Evolutionary conservation across 2,888 invertebrate species (phyloP), one percentile per base, ranked within the genome.

Genomic region (Apamea monoglypha): DNA sequence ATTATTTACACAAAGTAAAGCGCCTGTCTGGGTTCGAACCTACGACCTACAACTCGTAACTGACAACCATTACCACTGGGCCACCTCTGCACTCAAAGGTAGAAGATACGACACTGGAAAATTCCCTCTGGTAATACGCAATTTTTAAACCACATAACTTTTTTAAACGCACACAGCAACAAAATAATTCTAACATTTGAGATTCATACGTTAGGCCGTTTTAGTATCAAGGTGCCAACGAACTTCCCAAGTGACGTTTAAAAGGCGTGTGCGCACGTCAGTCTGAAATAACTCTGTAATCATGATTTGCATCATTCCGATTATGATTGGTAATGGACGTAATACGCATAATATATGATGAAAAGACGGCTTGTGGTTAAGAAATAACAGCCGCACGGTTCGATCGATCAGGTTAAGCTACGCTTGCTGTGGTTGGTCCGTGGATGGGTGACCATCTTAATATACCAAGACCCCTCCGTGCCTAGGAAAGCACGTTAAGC

Each of bases 181-280:
- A 73, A 69, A 59, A 47, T 47, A 74, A 64, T 72, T 66, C 3
- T 32, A 29, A 40, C 14, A 47, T 40, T 72, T 50, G n/a, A 81
- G 77, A 84, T 71, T 78, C 74, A 77, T 78, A 50, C 8, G 14
- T 67, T 56, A 61, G 32, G 7, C 18, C 5, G 12, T 61, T 29
- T 40, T 5, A 64, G 53, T 59, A 8, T 36, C 5, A 36, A 40
- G 71, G 74, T 47, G 71, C 64, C 68, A 74, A 32, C 61, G 25
- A 74, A 68, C 36, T 74, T 50, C 50, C 16, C 44, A 63, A 67
- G 66, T 84, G 81, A 81, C 84, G 84, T 68, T 56, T n/a, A 74
- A 81, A 36, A 81, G 76, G 83, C 70, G 84, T 77, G 76, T 74
- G 74, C 67, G 71, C 74, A 74, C 81, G 77, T 81, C 77, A 77